Percentiles rank a stretch among this genome's conserved stretches.
phyloP scores from a whole-genome alignment of 2,888 invertebrate species.

The Epinotia demarniana region DNA sequence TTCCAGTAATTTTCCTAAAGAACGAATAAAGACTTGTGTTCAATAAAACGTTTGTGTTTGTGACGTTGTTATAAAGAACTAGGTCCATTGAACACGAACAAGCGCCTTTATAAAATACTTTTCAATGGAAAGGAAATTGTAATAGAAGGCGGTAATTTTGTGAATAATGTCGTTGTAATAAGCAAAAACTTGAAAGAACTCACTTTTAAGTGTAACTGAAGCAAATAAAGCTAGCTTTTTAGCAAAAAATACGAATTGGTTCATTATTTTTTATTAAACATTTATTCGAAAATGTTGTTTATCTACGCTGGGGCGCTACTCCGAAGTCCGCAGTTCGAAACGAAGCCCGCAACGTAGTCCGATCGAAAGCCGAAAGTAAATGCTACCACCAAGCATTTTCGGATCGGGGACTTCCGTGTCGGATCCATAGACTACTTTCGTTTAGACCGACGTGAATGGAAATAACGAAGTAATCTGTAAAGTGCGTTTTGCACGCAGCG shows the following conservation, averaged over 20 bases:
- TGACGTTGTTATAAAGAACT: conserved; percentile 64
- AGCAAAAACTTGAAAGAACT: neutral
- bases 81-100: conserved; percentile 47
- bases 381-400: no score
- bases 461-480: no score
- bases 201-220: neutral
- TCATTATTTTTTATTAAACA: neutral
- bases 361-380: no score
- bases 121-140: neutral
- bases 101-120: conserved; percentile 25
- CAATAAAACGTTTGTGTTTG: neutral
- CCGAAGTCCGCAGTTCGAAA: no score
- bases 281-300: neutral
- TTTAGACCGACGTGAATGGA: no score
- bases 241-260: neutral
- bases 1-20: no score
- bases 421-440: no score
- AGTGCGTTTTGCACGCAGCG: no score
- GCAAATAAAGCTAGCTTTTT: neutral
- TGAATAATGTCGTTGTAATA: neutral
- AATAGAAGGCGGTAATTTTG: conserved; percentile 9
- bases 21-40: no score
- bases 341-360: no score
- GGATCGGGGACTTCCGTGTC: no score
- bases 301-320: no score